Conservation (phyloP, 2,797 vertebrate genomes). For the Coregonus sp. region DNA sequence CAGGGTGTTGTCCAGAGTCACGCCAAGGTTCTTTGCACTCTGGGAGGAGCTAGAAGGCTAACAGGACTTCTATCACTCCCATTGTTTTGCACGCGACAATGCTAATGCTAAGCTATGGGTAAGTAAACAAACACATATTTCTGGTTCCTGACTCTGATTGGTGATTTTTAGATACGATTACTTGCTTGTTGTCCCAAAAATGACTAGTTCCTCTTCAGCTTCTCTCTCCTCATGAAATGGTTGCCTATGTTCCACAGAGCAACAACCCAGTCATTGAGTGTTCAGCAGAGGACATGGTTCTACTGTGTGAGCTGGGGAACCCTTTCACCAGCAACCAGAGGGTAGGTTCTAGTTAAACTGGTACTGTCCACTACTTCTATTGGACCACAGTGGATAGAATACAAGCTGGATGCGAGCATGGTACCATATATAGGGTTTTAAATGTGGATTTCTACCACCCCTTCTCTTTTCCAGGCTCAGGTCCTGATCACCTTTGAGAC, state of each 20-base stretch:
- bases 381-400: neutral
- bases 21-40: too few species aligned
- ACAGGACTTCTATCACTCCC: neutral
- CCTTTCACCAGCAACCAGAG: slow-evolving; percentile 82
- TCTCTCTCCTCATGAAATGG: neutral
- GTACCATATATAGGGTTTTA: neutral
- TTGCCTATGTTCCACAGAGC: slow-evolving; percentile 8
- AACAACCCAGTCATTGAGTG: slow-evolving; percentile 31
- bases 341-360: slow-evolving; percentile 48
- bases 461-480: slow-evolving; percentile 71
- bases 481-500: slow-evolving; percentile 83
- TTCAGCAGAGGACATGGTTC: slow-evolving; percentile 37
- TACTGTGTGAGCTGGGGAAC: slow-evolving; percentile 86
- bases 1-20: too few species aligned
- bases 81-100: neutral
- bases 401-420: neutral
- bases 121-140: too few species aligned
- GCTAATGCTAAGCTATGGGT: neutral
- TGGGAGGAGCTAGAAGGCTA: neutral
- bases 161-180: neutral
- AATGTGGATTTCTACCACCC: neutral
- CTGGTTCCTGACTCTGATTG: neutral
- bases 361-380: neutral
- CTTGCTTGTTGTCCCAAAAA: neutral
- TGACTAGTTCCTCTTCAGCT: neutral